Base-by-base conservation (phyloP, 1,140 invertebrate genomes). In the Planococcus citri region DNA sequence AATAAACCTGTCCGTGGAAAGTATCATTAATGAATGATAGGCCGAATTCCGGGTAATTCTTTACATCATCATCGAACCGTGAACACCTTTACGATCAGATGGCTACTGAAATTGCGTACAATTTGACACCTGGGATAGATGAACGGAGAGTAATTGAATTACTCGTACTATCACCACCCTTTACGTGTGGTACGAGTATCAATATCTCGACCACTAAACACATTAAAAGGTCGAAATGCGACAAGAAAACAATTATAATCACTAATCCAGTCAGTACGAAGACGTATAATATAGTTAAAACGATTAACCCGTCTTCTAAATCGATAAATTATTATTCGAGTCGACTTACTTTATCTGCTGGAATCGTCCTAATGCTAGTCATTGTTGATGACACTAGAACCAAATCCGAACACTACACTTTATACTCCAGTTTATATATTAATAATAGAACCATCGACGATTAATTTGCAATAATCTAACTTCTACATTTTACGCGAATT, bases 341-440 rank as follows among this genome's bases (percentile, higher is more conserved):
- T 60, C 8, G 10, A 64, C 60, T 64, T 64, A 64, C 60, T 64
- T 64, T 64, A 64, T 64, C 60, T 25, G 14, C 21, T 64, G 60
- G 60, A 27, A 64, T 64, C 22, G 60, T 64, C 25, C 60, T 22
- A 64, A 64, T 64, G 25, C 60, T 64, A 25, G 60, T 64, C 60
- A 64, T 64, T n/a, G 24, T 12, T 64, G 60, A 64, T 64, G 21
- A 64, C 60, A 64, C 25, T 64, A 24, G 20, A 25, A 64, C 21
- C 10, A 64, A 64, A 8, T n/a, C 21, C 21, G 2, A 17, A 64
- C 60, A 64, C 21, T 27, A 64, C 21, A 64, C 25, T 64, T 64
- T 9, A 64, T 6, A 60, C 6, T 24, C 22, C 60, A 25, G 10
- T 22, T 64, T 64, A 24, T 6, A 64, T 27, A 64, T 58, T n/a